Evolutionary conservation across 2,113 vertebrate species (phyloP), one percentile per base, ranked within the genome.

Genomic region (Phylloscopus trochilus): DNA sequence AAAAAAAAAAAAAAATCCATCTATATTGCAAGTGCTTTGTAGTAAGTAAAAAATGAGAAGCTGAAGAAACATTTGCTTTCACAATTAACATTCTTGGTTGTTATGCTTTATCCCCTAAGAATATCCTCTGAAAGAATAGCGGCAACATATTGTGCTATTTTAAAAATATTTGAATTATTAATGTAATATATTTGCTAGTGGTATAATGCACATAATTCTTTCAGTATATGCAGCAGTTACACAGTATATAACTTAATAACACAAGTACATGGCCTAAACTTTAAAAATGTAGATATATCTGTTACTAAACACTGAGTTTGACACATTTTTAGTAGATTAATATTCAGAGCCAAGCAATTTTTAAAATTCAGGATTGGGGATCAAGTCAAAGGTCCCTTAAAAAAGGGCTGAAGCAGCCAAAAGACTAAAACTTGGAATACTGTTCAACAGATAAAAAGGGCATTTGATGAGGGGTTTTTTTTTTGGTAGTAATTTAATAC

Each of bases 151-250:
- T 26, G 56, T 46, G 66, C 6, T 73, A 74, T 68, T 91, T 94
- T 87, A 94, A 66, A 69, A 81, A 87, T 47, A 74, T 64, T 96
- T 83, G 37, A 78, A 92, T 69, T 22, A 94, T 78, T 75, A 90
- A 92, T 74, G 27, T 67, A 70, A 84, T 46, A 35, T 13, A 72
- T 85, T 35, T 80, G 10, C 52, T 52, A 13, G 51, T 30, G 12
- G 44, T 55, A 68, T 49, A 66, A 77, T 33, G 22, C 20, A 49
- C 13, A 35, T 10, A 9, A 3, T 73, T 80, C 13, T 87, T 91
- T 41, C 60, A 73, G 58, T 41, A 93, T 15, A 20, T 39, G 64
- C 39, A 78, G 84, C 31, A 24, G 37, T 43, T 86, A 64, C 20
- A 60, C 17, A 79, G 28, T 39, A n/a, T n/a, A n/a, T n/a, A n/a